Evolutionary conservation across 1,140 invertebrate species (phyloP), one percentile per base, ranked within the genome.

Genomic region (Chionoecetes opilio): DNA sequence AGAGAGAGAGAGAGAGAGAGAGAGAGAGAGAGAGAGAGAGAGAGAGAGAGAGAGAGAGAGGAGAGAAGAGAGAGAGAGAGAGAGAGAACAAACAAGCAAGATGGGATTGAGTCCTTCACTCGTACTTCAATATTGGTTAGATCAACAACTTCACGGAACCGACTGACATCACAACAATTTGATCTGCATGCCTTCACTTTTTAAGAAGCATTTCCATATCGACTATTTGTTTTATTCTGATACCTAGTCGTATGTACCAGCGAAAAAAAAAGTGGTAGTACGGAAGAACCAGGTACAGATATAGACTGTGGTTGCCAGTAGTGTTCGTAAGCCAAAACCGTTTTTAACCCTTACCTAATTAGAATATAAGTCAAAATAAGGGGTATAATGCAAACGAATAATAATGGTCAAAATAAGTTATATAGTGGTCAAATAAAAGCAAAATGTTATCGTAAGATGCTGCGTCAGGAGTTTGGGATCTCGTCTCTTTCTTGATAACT

Each of bases 1-100:
- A 53, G 46, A 53, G 46, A 53, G 46, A 53, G 46, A 53, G 46
- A 53, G 46, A 53, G 63, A 75, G 63, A n/a, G 63, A n/a, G 63
- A n/a, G 63, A n/a, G 63, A n/a, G 63, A n/a, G 63, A 75, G 63
- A 75, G 63, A 75, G 63, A 75, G 63, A 75, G 63, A 75, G 63
- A 75, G 63, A 75, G 63, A 75, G 63, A 75, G 63, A 75, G 63
- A 75, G 63, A 75, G 63, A 75, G 63, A 75, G 63, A 75, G 63
- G n/a, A 26, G n/a, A 26, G n/a, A 26, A 75, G 63, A 75, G 63
- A 75, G 63, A 75, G 63, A 75, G 63, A 75, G 63, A 75, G 63
- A 75, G 63, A 75, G 63, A 75, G 63, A 75, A 8, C 63, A 75
- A 75, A 75, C 63, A 75, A n/a, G 63, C 63, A 75, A 75, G 63